phyloP scores from a whole-genome alignment of 2,888 invertebrate genomes.

The Caenorhabditis afra region DNA sequence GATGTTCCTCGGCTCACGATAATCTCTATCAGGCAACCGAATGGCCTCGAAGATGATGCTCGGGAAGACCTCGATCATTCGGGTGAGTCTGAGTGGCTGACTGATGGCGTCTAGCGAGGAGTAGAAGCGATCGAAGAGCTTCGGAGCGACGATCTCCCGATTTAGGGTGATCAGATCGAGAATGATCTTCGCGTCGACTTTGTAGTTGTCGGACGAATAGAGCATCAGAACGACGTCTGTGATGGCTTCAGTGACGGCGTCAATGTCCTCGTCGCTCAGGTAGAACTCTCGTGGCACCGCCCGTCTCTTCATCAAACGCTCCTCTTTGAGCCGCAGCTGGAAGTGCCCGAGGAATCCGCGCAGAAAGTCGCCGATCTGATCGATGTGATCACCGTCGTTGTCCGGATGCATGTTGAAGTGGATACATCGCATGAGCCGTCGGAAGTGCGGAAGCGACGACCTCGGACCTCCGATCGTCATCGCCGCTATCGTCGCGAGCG shows the following conservation, averaged over 20 bases:
- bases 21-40: constrained; percentile 21
- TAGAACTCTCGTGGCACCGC: constrained; percentile 53
- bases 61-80: constrained; percentile 25
- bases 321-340: constrained; percentile 35
- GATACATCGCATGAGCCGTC: constrained; percentile 63
- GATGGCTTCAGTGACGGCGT: constrained; percentile 23
- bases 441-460: constrained; percentile 57
- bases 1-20: constrained; percentile 24
- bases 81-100: constrained; percentile 41
- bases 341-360: constrained; percentile 17
- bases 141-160: constrained; percentile 60
- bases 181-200: constrained; percentile 21
- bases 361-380: constrained; percentile 39
- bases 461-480: constrained; percentile 51
- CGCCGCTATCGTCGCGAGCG: constrained; percentile 23
- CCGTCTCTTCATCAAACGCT: constrained; percentile 48
- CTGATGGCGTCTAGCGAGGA: constrained; percentile 38
- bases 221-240: constrained; percentile 30
- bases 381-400: constrained; percentile 55
- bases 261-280: constrained; percentile 60
- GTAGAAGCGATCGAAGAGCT: constrained; percentile 61
- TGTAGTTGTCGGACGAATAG: constrained; percentile 17
- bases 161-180: constrained; percentile 50
- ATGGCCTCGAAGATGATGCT: constrained; percentile 31
- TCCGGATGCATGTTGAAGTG: constrained; percentile 63